Evolutionary conservation across 2,797 vertebrate species (phyloP).

Genomic region (Anguilla megastoma): DNA sequence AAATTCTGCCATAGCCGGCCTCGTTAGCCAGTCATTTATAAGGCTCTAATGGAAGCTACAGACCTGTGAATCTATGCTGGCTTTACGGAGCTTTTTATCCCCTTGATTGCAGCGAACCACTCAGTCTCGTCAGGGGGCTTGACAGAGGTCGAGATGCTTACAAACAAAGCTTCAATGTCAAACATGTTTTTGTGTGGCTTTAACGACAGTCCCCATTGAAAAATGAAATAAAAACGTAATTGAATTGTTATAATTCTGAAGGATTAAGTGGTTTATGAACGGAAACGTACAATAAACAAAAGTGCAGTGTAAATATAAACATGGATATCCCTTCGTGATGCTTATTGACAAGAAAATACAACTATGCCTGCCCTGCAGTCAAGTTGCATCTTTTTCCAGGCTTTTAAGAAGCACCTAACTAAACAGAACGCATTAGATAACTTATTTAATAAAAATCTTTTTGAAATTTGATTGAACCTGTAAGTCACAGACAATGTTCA

Average conservation of each 20-base stretch:
- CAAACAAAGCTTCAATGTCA: constrained; percentile 12
- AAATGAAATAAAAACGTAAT: constrained; percentile 42
- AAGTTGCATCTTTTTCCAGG: not conserved
- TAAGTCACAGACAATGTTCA: not conserved
- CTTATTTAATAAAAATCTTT: not conserved
- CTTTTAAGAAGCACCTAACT: not conserved
- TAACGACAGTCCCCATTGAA: constrained; percentile 71
- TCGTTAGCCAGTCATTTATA: constrained; percentile 80
- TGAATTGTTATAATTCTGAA: constrained; percentile 64
- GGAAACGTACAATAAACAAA: constrained; percentile 29
- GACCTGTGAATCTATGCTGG: constrained; percentile 74
- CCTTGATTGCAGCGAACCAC: constrained; percentile 35
- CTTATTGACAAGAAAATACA: not conserved
- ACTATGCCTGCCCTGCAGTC: not conserved
- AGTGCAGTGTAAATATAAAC: constrained; percentile 27
- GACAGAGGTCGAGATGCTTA: not conserved
- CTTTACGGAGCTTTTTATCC: constrained; percentile 51
- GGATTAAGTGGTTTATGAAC: constrained; percentile 34
- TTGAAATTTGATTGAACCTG: not conserved
- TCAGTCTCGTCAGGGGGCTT: constrained; percentile 32
- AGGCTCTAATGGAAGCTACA: constrained; percentile 75
- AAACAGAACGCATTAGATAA: not conserved
- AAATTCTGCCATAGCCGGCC: constrained; percentile 60
- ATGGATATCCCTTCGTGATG: not conserved
- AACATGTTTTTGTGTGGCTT: constrained; percentile 38